Base-by-base conservation (phyloP, 2,797 vertebrate species). In the Neoniphon sammara region DNA sequence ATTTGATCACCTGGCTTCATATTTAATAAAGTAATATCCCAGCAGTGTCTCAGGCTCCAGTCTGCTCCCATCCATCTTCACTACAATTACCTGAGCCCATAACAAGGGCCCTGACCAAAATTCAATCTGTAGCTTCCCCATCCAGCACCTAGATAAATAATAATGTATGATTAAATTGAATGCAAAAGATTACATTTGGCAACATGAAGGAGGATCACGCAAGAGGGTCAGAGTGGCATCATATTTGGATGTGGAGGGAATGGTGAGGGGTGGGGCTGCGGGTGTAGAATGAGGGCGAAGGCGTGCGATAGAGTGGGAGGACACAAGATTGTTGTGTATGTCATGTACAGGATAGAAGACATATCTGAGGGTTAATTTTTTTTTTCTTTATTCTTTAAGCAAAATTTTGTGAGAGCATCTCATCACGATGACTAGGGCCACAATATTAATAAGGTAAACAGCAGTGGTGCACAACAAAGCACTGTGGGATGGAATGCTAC, bases 351-450 rank as follows among this genome's bases (percentile, higher is more conserved):
- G 83, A 87, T 86, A 76, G 73, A 87, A 85, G 75, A 86, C 76
- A 88, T 88, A 88, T 89, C 85, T 89, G 87, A 90, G 85, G 87
- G 86, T 89, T 91, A 89, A 91, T 91, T 91, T 91, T 86, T 91
- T 91, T 91, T 91, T n/a, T n/a, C n/a, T 31, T 6, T 85, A 91
- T 87, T 86, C 82, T 82, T 82, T 71, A 62, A 73, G 86, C 82
- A 79, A 82, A 87, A 88, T 90, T 86, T 85, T 84, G 69, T 66
- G 70, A 76, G 80, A 82, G 77, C 78, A 84, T 91, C 82, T 91
- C 75, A 88, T 88, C 73, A 68, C 30, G 8, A 62, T 78, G 73
- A 60, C 61, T 74, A 70, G 55, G 54, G 59, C 44, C 54, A 58
- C 77, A 59, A 56, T 57, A 71, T 72, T 50, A 80, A 74, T 73